phyloP scores from a whole-genome alignment of 2,113 vertebrate species.

The Carettochelys insculpta region DNA sequence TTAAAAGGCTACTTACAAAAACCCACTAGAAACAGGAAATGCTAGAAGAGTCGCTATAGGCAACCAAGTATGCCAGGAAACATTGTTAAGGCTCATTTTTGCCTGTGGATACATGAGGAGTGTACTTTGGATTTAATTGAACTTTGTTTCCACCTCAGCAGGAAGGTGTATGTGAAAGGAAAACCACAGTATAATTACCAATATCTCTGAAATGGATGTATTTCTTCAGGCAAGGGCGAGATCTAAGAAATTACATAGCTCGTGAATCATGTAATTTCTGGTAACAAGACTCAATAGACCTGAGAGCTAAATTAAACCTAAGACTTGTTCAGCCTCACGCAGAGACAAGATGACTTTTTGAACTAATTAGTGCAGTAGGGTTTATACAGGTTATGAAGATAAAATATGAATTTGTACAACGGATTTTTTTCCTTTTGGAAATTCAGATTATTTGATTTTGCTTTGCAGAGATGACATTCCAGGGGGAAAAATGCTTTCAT shows the following conservation, averaged over 20 bases:
- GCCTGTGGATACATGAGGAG: background rate
- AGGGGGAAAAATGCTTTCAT: accelerated
- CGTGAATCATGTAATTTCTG: background rate
- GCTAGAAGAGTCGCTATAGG: background rate
- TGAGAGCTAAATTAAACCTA: background rate
- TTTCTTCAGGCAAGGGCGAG: background rate
- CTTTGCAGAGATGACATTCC: background rate
- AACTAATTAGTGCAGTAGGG: background rate
- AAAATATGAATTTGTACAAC: background rate
- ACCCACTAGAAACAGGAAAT: background rate
- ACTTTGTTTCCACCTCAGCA: background rate
- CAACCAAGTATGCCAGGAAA: background rate
- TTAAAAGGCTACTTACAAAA: background rate
- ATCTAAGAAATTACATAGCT: background rate
- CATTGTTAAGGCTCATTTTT: conserved; percentile 1
- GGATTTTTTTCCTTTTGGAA: background rate
- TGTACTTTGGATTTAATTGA: background rate
- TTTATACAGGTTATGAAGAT: background rate
- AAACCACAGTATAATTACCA: conserved; percentile 1
- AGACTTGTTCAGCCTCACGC: background rate
- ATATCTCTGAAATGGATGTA: background rate
- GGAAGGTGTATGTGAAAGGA: background rate
- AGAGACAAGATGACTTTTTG: background rate
- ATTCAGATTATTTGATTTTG: background rate
- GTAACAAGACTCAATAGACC: background rate